These are phyloP conservation scores for Calliphora vomitoria DNA, from an alignment of 2,888 invertebrate species.

Conservation along the genomic window DNA sequence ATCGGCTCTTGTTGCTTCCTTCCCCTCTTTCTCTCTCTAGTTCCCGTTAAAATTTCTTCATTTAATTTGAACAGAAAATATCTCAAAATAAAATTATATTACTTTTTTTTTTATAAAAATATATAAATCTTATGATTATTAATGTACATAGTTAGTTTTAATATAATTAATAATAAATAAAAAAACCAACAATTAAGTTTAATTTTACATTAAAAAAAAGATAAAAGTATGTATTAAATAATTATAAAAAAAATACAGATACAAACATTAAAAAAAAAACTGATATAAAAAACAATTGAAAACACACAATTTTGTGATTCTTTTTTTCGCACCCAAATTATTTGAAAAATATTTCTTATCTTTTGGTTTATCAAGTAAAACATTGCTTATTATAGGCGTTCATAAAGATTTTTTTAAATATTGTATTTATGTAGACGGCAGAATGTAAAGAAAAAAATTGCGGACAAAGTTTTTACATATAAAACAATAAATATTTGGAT, in stretches of 20 bases:
- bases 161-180: conserved; percentile 70
- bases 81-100: conserved; percentile 69
- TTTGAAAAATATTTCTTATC: background rate
- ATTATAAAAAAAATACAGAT: conserved; percentile 62
- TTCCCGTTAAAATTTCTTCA: conserved; percentile 21
- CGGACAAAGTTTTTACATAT: no score
- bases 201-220: conserved; percentile 66
- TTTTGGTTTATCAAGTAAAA: conserved; percentile 23
- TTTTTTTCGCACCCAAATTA: conserved; percentile 37
- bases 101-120: conserved; percentile 62
- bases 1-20: background rate
- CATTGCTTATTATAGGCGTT: conserved; percentile 4
- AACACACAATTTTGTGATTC: conserved; percentile 61
- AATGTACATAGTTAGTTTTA: conserved; percentile 73
- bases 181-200: conserved; percentile 70
- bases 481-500: no score
- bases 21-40: conserved; percentile 1
- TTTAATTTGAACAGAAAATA: conserved; percentile 69
- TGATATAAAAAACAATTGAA: conserved; percentile 64
- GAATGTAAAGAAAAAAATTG: no score
- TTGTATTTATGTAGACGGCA: no score
- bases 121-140: conserved; percentile 72
- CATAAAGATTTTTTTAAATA: background rate
- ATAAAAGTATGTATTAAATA: conserved; percentile 70
- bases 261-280: conserved; percentile 68